Percentiles rank a stretch among this genome's conserved stretches.
Evolutionary conservation across 2,797 vertebrate species (phyloP).

Genomic region (Anguilla obscura): DNA sequence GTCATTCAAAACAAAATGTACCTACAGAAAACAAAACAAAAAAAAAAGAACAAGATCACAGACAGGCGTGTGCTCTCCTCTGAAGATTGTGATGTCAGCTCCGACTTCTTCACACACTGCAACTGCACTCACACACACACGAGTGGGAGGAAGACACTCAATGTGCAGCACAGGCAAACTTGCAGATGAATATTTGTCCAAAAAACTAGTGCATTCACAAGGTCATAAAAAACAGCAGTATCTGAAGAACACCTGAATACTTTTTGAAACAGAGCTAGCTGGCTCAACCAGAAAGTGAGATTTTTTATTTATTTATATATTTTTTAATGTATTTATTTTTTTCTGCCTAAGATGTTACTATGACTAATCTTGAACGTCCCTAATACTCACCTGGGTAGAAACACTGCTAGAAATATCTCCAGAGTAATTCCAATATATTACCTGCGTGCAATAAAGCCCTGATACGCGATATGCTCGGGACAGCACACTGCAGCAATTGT

Average conservation of each 20-base stretch:
- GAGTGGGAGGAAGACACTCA: too few species aligned
- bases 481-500: slow-evolving; percentile 27
- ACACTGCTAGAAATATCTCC: neutral
- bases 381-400: neutral
- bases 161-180: neutral
- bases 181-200: too few species aligned
- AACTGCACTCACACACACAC: too few species aligned
- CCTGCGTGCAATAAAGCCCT: slow-evolving; percentile 20
- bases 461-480: neutral
- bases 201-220: neutral
- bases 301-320: neutral
- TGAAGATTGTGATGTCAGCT: too few species aligned
- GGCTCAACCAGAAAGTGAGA: too few species aligned
- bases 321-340: neutral
- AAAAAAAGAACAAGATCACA: too few species aligned
- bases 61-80: too few species aligned
- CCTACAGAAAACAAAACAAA: neutral
- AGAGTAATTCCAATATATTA: slow-evolving; percentile 17
- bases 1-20: neutral
- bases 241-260: too few species aligned
- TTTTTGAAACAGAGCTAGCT: too few species aligned
- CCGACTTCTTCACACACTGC: too few species aligned
- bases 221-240: neutral
- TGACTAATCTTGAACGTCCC: neutral
- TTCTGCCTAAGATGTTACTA: neutral